phyloP scores from a whole-genome alignment of 2,797 vertebrate species.

The Bovichtus diacanthus region DNA sequence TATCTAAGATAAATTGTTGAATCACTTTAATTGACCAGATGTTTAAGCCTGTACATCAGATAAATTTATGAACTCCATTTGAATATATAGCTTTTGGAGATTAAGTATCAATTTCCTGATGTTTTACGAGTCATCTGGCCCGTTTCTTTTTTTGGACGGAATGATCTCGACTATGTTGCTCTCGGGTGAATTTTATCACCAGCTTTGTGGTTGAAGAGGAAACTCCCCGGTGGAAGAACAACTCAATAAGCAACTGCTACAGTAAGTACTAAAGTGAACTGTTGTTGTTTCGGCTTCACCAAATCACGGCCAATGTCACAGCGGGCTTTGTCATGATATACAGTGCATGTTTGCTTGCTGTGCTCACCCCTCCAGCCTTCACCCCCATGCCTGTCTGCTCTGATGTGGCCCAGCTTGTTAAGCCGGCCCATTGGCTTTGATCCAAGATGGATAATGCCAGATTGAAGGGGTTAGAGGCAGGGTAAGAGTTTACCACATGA shows the following conservation, averaged over 20 bases:
- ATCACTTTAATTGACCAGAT: slow-evolving; percentile 38
- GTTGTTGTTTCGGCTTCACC: slow-evolving; percentile 15
- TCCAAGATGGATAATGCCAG: slow-evolving; percentile 70
- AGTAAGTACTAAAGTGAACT: slow-evolving; percentile 5
- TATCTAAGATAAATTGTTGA: not conserved
- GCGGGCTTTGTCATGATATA: slow-evolving; percentile 39
- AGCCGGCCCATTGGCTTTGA: slow-evolving; percentile 60
- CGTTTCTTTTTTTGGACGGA: not conserved
- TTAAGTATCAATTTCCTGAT: slow-evolving; percentile 44
- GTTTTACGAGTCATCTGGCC: slow-evolving; percentile 18
- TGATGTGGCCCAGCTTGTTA: slow-evolving; percentile 67
- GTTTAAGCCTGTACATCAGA: slow-evolving; percentile 13
- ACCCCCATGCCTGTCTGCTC: slow-evolving; percentile 40
- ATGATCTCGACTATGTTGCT: slow-evolving; percentile 4
- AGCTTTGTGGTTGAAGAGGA: not conserved
- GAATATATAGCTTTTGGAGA: slow-evolving; percentile 22
- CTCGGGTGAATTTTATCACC: not conserved
- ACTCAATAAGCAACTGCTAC: not conserved
- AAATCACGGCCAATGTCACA: slow-evolving; percentile 37
- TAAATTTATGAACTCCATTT: slow-evolving; percentile 21
- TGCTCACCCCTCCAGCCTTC: slow-evolving; percentile 29
- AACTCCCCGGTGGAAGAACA: slow-evolving; percentile 4
- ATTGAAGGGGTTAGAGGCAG: slow-evolving; percentile 72
- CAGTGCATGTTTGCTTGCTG: slow-evolving; percentile 31
- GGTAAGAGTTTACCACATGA: slow-evolving; percentile 75